Conservation (phyloP, 2,888 invertebrate genomes). For the Rosalia funebris region DNA sequence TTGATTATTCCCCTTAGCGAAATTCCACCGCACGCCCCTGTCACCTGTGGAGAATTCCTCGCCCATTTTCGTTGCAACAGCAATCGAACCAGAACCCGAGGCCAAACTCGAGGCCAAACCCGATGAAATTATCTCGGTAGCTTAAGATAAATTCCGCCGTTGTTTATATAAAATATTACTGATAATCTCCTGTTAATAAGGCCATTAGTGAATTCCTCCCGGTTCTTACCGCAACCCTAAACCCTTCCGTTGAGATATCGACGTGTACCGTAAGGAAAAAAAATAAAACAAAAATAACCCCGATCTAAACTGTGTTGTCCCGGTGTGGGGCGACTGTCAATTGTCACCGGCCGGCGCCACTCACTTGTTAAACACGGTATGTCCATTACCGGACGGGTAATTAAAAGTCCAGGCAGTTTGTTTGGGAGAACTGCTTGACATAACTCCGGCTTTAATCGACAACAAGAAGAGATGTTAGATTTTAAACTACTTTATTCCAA, state of each 20-base stretch:
- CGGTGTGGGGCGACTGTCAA: constrained; percentile 61
- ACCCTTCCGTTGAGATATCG: constrained; percentile 2
- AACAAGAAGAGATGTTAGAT: constrained; percentile 49
- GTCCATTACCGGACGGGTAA: constrained; percentile 66
- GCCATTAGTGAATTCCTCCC: constrained; percentile 37
- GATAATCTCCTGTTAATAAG: constrained; percentile 36
- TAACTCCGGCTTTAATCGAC: constrained; percentile 62
- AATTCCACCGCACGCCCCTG: too few relatives aligned
- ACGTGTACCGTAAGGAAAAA: constrained; percentile 11
- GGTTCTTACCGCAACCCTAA: constrained; percentile 28
- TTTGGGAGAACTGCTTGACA: constrained; percentile 59
- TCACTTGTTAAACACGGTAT: constrained; percentile 64
- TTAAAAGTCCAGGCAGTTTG: constrained; percentile 64
- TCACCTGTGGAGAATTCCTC: too few relatives aligned
- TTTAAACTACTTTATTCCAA: constrained; percentile 46
- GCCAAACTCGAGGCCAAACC: too few relatives aligned
- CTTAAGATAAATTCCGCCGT: constrained; percentile 1
- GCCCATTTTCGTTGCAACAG: too few relatives aligned
- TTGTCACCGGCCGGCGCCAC: constrained; percentile 63
- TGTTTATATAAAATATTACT: constrained; percentile 18
- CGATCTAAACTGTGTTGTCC: constrained; percentile 47
- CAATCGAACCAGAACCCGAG: too few relatives aligned
- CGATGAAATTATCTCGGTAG: too few relatives aligned
- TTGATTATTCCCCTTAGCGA: too few relatives aligned
- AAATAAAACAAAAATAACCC: constrained; percentile 31